phyloP scores from a whole-genome alignment of 2,797 vertebrate species.

The Melanotaenia nigrans region DNA sequence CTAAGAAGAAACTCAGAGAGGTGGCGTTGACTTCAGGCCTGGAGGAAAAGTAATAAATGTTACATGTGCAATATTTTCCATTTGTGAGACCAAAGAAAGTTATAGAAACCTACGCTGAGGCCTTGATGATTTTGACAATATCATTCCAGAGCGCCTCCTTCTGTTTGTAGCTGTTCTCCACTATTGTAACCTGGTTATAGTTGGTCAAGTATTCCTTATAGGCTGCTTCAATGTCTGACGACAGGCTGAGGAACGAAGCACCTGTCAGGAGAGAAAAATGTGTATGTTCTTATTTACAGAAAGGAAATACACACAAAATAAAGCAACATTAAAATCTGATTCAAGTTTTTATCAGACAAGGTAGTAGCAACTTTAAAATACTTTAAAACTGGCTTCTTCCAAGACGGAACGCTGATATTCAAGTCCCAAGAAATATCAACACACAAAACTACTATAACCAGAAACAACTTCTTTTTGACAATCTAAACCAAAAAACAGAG shows the following conservation, averaged over 20 bases:
- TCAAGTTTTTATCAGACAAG: background rate
- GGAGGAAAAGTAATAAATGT: slow-evolving; percentile 1
- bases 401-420: background rate
- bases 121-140: slow-evolving; percentile 83
- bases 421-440: background rate
- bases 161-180: slow-evolving; percentile 89
- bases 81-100: background rate
- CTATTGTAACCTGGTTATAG: slow-evolving; percentile 85
- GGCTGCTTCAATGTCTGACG: slow-evolving; percentile 87
- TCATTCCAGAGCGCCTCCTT: slow-evolving; percentile 85
- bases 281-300: background rate
- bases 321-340: no score
- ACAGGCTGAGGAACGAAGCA: slow-evolving; percentile 88
- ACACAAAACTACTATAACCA: background rate
- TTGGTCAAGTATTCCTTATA: slow-evolving; percentile 91
- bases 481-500: background rate
- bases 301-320: no score
- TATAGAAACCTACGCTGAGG: slow-evolving; percentile 85
- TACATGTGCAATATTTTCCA: background rate
- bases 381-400: background rate
- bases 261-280: slow-evolving; percentile 75
- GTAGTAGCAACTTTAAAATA: background rate
- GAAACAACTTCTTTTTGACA: background rate
- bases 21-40: slow-evolving; percentile 90
- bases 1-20: slow-evolving; percentile 93